Percentiles rank a stretch among this genome's conserved stretches.
Evolutionary conservation across 2,113 vertebrate species (phyloP).

Genomic region (Sylvilagus bachmani): DNA sequence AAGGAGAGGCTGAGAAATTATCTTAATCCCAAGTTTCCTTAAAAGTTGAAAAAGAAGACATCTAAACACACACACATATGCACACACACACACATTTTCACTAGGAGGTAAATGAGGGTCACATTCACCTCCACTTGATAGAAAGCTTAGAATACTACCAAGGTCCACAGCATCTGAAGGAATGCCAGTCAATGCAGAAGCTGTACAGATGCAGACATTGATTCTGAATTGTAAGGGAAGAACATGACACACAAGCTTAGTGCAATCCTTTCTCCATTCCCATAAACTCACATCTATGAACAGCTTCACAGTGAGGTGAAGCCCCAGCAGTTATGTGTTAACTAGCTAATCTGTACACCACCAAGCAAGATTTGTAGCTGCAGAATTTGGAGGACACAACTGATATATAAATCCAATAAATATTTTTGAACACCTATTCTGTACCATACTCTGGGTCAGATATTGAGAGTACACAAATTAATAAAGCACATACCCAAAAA

Average conservation of each 20-base stretch:
- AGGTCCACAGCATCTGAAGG: background rate
- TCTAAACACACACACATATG: background rate
- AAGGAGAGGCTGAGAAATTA: slow-evolving; percentile 28
- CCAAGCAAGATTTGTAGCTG: background rate
- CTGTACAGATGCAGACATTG: background rate
- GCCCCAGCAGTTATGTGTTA: background rate
- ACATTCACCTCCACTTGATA: background rate
- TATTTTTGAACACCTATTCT: background rate
- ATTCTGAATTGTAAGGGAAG: background rate
- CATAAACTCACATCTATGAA: background rate
- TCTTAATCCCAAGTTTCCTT: background rate
- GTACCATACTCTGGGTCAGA: background rate
- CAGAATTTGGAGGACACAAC: background rate
- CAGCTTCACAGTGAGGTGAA: background rate
- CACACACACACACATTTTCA: background rate
- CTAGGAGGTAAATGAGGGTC: too few species aligned
- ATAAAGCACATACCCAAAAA: background rate
- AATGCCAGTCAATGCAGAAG: background rate
- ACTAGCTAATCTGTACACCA: background rate
- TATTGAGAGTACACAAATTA: background rate
- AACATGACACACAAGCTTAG: background rate
- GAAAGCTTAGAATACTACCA: background rate
- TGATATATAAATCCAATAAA: background rate
- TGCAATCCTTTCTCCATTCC: background rate
- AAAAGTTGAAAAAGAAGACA: background rate